Conservation (phyloP, 2,888 invertebrate genomes). For the Calliopum simillimum region DNA sequence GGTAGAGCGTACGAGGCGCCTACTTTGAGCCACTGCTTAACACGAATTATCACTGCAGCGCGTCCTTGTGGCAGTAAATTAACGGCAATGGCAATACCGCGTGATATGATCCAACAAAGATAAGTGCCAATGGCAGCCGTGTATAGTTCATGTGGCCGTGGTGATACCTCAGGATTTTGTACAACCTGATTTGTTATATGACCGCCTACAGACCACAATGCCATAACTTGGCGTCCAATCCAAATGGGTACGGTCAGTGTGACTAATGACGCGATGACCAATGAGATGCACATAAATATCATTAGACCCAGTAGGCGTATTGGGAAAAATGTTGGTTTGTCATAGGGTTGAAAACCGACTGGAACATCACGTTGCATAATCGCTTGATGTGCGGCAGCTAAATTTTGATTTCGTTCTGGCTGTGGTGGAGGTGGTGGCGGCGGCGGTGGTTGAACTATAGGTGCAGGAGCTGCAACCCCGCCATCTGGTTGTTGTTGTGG, state of each 20-base stretch:
- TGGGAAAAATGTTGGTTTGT: constrained; percentile 81
- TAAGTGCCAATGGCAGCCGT: constrained; percentile 95
- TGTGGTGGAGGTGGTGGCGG: constrained; percentile 59
- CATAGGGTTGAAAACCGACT: constrained; percentile 89
- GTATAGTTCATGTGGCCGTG: constrained; percentile 94
- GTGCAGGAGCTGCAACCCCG: constrained; percentile 54
- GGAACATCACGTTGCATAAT: constrained; percentile 87
- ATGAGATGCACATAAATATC: constrained; percentile 82
- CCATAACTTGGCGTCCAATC: constrained; percentile 89
- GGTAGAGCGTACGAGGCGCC: constrained; percentile 83
- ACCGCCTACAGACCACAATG: constrained; percentile 80
- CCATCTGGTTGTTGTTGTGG: constrained; percentile 43
- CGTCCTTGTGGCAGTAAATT: constrained; percentile 93
- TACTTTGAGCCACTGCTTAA: constrained; percentile 79
- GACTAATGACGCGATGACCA: constrained; percentile 85
- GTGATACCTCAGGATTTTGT: constrained; percentile 59
- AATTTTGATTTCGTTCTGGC: constrained; percentile 64
- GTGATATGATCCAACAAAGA: constrained; percentile 91
- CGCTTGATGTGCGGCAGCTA: constrained; percentile 90
- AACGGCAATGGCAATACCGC: constrained; percentile 83
- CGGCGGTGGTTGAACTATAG: constrained; percentile 50
- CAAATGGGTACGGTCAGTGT: constrained; percentile 89
- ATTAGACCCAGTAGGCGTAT: constrained; percentile 77
- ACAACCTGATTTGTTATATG: constrained; percentile 50
- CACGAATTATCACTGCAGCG: constrained; percentile 77